Conservation (phyloP, 2,888 invertebrate species). For the Choreutis nemorana region DNA sequence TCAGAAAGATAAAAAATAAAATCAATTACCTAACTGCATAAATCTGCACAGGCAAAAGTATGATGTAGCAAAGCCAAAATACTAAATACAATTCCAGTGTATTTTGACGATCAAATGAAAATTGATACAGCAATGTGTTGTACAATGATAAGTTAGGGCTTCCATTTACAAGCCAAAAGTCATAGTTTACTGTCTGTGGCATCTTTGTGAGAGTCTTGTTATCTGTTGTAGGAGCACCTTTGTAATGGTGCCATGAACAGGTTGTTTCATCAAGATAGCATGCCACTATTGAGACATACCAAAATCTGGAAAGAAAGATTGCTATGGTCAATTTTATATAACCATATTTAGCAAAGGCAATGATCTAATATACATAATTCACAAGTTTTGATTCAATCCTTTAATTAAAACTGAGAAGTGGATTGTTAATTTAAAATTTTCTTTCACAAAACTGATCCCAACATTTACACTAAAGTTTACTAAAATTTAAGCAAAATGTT, state of each 20-base stretch:
- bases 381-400: too few relatives aligned
- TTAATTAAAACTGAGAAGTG: background rate
- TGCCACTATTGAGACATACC: slow-evolving; percentile 95
- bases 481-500: too few relatives aligned
- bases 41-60: slow-evolving; percentile 87
- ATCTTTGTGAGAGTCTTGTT: slow-evolving; percentile 34
- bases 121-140: slow-evolving; percentile 92
- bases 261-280: slow-evolving; percentile 84
- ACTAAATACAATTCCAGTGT: slow-evolving; percentile 89
- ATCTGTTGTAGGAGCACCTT: slow-evolving; percentile 33
- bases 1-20: slow-evolving; percentile 1
- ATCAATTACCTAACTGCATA: slow-evolving; percentile 76
- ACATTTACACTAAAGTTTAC: too few relatives aligned
- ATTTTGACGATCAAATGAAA: slow-evolving; percentile 95
- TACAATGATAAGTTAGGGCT: slow-evolving; percentile 88
- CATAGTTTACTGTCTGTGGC: slow-evolving; percentile 71
- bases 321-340: background rate
- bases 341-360: too few relatives aligned
- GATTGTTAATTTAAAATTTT: too few relatives aligned
- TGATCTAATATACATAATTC: too few relatives aligned
- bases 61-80: slow-evolving; percentile 86
- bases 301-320: slow-evolving; percentile 72
- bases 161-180: slow-evolving; percentile 96
- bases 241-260: slow-evolving; percentile 85
- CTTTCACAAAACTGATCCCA: too few relatives aligned